A percentile compares a stretch with the other conserved stretches of the same genome.
Evolutionary conservation across 2,888 invertebrate genomes (phyloP).

Genomic region (Drosophila kuntzei): DNA sequence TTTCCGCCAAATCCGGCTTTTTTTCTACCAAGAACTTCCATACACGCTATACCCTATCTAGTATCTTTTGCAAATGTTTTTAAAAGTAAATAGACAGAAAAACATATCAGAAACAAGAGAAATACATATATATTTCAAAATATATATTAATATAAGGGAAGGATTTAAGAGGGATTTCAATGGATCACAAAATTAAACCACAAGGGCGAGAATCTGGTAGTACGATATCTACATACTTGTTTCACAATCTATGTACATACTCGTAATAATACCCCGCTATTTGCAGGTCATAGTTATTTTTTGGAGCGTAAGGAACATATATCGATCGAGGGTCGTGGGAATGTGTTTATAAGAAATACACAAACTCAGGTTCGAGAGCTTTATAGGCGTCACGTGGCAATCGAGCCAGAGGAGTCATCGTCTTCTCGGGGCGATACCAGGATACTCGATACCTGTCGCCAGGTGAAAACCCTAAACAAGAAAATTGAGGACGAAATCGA

Average conservation of each 20-base stretch:
- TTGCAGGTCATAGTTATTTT: conserved; percentile 11
- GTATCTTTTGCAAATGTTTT: not conserved
- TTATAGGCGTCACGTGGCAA: not conserved
- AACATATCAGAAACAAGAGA: not conserved
- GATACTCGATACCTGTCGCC: conserved; percentile 21
- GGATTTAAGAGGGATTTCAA: not conserved
- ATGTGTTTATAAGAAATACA: conserved; percentile 33
- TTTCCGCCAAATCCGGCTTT: too few relatives aligned
- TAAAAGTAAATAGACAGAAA: not conserved
- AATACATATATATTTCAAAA: not conserved
- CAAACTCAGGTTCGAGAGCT: conserved; percentile 39
- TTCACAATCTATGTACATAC: not conserved
- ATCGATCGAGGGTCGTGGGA: conserved; percentile 29
- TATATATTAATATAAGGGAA: conserved; percentile 1
- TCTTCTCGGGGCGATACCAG: conserved; percentile 11
- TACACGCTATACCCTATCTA: not conserved
- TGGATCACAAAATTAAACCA: not conserved
- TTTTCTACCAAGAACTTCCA: not conserved
- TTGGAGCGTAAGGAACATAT: conserved; percentile 38
- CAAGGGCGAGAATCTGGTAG: not conserved
- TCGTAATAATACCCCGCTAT: not conserved
- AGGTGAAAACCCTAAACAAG: conserved; percentile 29
- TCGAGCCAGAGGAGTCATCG: not conserved
- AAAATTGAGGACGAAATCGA: conserved; percentile 55
- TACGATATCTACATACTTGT: not conserved